phyloP scores from a whole-genome alignment of 37 sponge, comb jelly and placozoan genomes.

The Axinella damicornis region DNA sequence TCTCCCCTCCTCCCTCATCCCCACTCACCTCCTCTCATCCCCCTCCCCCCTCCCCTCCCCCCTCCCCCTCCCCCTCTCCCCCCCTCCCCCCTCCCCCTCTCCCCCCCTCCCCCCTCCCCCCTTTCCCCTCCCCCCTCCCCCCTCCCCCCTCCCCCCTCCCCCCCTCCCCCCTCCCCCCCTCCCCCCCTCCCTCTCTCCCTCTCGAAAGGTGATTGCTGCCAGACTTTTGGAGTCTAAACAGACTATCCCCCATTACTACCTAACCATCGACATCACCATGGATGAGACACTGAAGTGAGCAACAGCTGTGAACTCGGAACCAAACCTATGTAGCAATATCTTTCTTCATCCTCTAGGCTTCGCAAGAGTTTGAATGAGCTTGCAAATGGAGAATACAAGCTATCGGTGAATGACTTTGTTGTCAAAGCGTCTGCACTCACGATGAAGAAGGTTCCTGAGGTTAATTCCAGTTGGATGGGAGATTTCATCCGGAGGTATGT shows the following conservation, averaged over 20 bases:
- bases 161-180: not conserved
- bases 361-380: constrained; percentile 64
- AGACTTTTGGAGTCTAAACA: constrained; percentile 85
- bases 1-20: not conserved
- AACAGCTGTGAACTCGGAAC: not conserved
- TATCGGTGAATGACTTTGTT: constrained; percentile 95
- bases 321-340: not conserved
- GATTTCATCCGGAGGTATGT: constrained; percentile 73
- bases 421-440: constrained; percentile 93
- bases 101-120: not conserved
- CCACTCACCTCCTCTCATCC: not conserved
- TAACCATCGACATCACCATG: constrained; percentile 84
- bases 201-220: constrained; percentile 53
- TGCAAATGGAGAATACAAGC: constrained; percentile 66
- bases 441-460: constrained; percentile 86
- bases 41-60: too few species aligned
- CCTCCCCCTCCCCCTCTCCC: not conserved
- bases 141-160: not conserved
- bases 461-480: constrained; percentile 94
- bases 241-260: constrained; percentile 95
- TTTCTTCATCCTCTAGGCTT: constrained; percentile 26
- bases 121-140: too few species aligned
- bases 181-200: not conserved
- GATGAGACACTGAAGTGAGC: constrained; percentile 65
- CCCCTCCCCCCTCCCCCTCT: not conserved